Percentiles rank a stretch among this genome's conserved stretches.
Conservation (phyloP, 1,140 invertebrate genomes). For the Cotesia typhae region DNA sequence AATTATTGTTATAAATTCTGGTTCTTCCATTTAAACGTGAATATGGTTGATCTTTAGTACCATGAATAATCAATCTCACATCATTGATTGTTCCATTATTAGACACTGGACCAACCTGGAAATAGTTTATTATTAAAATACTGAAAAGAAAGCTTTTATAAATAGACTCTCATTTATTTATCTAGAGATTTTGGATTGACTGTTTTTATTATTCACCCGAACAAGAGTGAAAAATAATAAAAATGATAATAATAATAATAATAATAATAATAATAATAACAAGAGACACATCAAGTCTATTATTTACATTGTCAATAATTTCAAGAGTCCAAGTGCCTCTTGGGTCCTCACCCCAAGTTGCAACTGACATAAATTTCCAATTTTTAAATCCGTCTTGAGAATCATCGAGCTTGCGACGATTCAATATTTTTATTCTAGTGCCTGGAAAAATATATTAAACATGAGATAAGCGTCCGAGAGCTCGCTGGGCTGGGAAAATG, state of each 20-base stretch:
- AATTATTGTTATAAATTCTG: constrained; percentile 67
- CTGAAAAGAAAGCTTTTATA: neutral
- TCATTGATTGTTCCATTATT: constrained; percentile 70
- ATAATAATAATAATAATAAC: neutral
- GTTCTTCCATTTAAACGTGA: constrained; percentile 69
- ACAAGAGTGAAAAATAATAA: neutral
- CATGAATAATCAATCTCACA: constrained; percentile 73
- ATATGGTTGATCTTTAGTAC: constrained; percentile 71
- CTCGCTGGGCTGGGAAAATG: neutral
- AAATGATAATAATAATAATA: neutral
- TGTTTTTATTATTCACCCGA: neutral
- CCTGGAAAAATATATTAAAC: constrained; percentile 61
- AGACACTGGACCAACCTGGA: constrained; percentile 58
- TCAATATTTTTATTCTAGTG: constrained; percentile 76
- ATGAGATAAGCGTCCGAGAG: no score
- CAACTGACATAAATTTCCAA: constrained; percentile 91
- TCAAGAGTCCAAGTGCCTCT: constrained; percentile 77
- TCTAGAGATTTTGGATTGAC: neutral
- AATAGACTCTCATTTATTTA: neutral
- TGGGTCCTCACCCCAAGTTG: constrained; percentile 90
- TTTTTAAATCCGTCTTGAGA: constrained; percentile 78
- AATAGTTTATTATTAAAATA: constrained; percentile 14
- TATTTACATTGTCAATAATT: constrained; percentile 70
- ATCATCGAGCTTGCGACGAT: constrained; percentile 74
- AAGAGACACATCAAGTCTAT: neutral